Base-by-base conservation (phyloP, 2,113 vertebrate genomes). In the Chloebia gouldiae region DNA sequence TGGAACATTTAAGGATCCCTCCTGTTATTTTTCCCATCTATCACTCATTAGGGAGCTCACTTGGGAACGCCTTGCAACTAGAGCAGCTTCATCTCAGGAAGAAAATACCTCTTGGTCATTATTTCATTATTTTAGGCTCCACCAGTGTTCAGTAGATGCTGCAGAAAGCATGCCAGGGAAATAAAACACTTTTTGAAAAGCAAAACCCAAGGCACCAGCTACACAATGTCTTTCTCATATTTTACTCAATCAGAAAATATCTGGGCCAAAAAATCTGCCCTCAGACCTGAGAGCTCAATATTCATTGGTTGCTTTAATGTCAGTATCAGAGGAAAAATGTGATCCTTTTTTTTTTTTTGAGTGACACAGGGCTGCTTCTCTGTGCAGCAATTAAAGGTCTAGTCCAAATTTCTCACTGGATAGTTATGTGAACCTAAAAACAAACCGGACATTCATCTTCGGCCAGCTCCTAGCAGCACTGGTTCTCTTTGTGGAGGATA, bases 1-100 rank as follows among this genome's bases (percentile, higher is more conserved):
- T 97, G 95, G 94, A 96, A 95, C 75, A 35, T 72, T 49, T 57
- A 66, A 69, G 42, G 80, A 88, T 75, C 86, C 61, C 95, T 95
- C 94, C 88, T 96, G 90, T 93, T 96, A 78, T 97, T 97, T 84
- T 94, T 88, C 82, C 69, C 76, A 96, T 96, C 76, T 94, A 93
- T 96, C 95, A 94, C 86, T 95, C 92, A 88, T 96, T 84, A 93
- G 49, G 50, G 37, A 93, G 73, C 39, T 90, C 92, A 69, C 77
- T 96, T 57, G 95, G 92, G 96, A 93, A 84, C 3, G 80, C 73
- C 47, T 73, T 94, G 93, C 82, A 97, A 90, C 80, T 2, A 15
- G 28, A 95, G 72, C 92, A 88, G 88, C 80, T 86, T 92, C 88
- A 90, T 96, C 95, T 86, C 80, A 57, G 79, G 72, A 88, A 93